phyloP scores from a whole-genome alignment of 1,140 invertebrate species.

The Agrilus planipennis region DNA sequence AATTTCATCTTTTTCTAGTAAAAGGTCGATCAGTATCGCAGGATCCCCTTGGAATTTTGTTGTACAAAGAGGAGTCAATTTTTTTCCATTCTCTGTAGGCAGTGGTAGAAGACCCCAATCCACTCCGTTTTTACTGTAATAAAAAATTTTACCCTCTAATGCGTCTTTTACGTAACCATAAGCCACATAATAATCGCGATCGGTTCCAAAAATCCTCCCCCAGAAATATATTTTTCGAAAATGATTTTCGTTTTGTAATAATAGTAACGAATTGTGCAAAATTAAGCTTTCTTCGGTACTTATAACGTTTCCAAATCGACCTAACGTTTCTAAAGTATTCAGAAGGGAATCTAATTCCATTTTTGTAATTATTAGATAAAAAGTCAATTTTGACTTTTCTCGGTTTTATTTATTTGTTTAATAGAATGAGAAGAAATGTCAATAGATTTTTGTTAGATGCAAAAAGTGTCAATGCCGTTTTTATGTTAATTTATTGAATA shows the following conservation, averaged over 20 bases:
- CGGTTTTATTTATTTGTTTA: too few relatives aligned
- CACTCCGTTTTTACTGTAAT: conserved; percentile 55
- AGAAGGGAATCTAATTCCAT: conserved; percentile 28
- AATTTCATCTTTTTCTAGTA: conserved; percentile 31
- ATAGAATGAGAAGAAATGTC: too few relatives aligned
- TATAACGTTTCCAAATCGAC: conserved; percentile 46
- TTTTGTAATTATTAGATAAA: conserved; percentile 9
- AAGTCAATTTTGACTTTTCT: conserved; percentile 4
- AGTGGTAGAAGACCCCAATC: conserved; percentile 57
- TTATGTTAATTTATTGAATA: background rate
- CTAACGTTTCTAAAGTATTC: conserved; percentile 33
- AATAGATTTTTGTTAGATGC: background rate
- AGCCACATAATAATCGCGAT: conserved; percentile 60
- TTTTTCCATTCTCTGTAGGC: conserved; percentile 42
- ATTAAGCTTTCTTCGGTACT: conserved; percentile 50
- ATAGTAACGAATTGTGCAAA: conserved; percentile 53
- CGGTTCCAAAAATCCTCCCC: conserved; percentile 55
- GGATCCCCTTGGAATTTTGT: conserved; percentile 46
- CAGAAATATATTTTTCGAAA: conserved; percentile 60
- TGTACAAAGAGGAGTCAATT: conserved; percentile 42
- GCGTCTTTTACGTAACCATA: conserved; percentile 58
- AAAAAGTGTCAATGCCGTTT: background rate
- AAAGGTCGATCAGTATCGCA: conserved; percentile 37
- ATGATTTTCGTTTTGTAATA: conserved; percentile 64
- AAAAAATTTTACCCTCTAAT: conserved; percentile 49